Conservation (phyloP, 2,797 vertebrate species). For the Scolopax bukidnonensis region DNA sequence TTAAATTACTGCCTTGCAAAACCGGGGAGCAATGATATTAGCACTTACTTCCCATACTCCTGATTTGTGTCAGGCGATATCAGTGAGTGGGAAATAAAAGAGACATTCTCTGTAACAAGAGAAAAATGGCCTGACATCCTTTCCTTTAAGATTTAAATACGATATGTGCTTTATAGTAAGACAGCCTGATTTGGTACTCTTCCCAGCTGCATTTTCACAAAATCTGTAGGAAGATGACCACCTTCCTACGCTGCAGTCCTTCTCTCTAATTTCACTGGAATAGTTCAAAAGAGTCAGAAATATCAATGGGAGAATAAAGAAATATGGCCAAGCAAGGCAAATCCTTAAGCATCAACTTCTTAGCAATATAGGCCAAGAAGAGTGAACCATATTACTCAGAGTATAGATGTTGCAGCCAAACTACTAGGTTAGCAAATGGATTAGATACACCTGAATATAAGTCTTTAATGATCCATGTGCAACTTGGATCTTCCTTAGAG, state of each 20-base stretch:
- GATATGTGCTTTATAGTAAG: neutral
- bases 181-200: neutral
- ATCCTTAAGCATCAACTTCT: neutral
- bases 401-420: neutral
- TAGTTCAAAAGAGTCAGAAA: neutral
- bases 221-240: neutral
- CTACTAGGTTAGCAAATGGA: neutral
- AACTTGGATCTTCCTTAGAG: neutral
- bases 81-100: neutral
- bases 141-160: neutral
- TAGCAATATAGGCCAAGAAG: neutral
- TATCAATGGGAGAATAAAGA: neutral
- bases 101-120: neutral
- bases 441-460: neutral
- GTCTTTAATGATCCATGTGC: neutral
- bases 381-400: neutral
- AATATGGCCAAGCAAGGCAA: neutral
- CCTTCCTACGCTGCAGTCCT: neutral
- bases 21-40: neutral
- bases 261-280: neutral
- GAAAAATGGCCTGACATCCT: neutral
- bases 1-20: constrained; percentile 4
- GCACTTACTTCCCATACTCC: neutral
- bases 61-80: neutral
- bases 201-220: neutral